A percentile compares a stretch with the other conserved stretches of the same genome.
Evolutionary conservation across 2,888 invertebrate species (phyloP).

Genomic region (Plutella xylostella): DNA sequence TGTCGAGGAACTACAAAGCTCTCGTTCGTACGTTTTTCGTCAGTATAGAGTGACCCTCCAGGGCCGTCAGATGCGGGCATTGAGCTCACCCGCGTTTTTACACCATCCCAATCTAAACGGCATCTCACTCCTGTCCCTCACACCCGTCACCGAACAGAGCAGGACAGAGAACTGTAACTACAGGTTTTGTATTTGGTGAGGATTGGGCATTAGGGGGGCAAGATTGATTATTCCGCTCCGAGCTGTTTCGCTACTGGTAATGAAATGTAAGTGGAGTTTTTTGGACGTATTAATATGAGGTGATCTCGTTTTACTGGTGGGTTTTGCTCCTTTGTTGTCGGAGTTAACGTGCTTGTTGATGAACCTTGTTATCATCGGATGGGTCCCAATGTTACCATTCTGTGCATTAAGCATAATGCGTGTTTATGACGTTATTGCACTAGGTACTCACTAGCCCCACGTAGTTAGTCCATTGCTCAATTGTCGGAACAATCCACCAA

Average conservation of each 20-base stretch:
- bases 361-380: too few species aligned
- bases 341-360: too few species aligned
- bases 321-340: too few species aligned
- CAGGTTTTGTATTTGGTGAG: background rate
- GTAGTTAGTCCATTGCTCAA: too few species aligned
- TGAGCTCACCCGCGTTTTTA: background rate
- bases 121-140: background rate
- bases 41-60: too few species aligned
- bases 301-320: background rate
- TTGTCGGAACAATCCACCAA: too few species aligned
- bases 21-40: too few species aligned
- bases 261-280: slow-evolving; percentile 1
- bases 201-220: background rate
- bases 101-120: background rate
- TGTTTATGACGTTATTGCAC: too few species aligned
- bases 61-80: background rate
- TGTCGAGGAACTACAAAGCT: too few species aligned
- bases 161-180: background rate
- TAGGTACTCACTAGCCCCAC: too few species aligned
- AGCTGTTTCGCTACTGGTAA: slow-evolving; percentile 2
- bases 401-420: too few species aligned
- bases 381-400: too few species aligned
- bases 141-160: background rate
- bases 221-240: background rate
- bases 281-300: background rate